phyloP scores from a whole-genome alignment of 1,140 invertebrate species.

The Drosophila eugracilis region DNA sequence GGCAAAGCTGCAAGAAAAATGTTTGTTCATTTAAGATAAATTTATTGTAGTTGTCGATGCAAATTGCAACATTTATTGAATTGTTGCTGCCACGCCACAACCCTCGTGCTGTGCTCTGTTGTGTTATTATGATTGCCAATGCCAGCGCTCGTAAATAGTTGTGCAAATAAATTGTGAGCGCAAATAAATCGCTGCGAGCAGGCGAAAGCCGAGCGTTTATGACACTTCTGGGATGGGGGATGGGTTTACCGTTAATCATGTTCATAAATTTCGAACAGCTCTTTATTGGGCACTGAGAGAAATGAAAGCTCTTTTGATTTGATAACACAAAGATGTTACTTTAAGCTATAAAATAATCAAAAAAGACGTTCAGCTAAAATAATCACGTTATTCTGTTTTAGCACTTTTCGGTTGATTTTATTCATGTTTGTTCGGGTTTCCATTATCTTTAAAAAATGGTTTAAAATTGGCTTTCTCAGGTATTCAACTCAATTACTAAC shows the following conservation, averaged over 20 bases:
- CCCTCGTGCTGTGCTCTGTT: constrained; percentile 8
- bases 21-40: constrained; percentile 83
- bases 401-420: too few relatives aligned
- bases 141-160: constrained; percentile 71
- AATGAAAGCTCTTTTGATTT: not conserved
- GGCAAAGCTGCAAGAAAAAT: constrained; percentile 76
- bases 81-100: constrained; percentile 46
- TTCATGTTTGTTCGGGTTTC: too few relatives aligned
- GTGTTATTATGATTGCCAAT: constrained; percentile 36
- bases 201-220: constrained; percentile 59
- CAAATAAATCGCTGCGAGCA: constrained; percentile 67
- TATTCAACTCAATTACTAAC: too few relatives aligned
- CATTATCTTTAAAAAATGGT: too few relatives aligned
- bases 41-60: constrained; percentile 80
- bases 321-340: not conserved
- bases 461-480: too few relatives aligned
- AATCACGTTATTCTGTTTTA: too few relatives aligned
- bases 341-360: too few relatives aligned
- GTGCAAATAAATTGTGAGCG: constrained; percentile 71
- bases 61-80: constrained; percentile 82
- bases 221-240: constrained; percentile 40
- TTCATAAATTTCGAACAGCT: constrained; percentile 64
- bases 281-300: constrained; percentile 8
- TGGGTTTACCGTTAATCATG: constrained; percentile 59
- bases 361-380: too few relatives aligned